Base-by-base conservation (phyloP, 2,113 vertebrate species). In the Brachyhypopomus occidentalis region DNA sequence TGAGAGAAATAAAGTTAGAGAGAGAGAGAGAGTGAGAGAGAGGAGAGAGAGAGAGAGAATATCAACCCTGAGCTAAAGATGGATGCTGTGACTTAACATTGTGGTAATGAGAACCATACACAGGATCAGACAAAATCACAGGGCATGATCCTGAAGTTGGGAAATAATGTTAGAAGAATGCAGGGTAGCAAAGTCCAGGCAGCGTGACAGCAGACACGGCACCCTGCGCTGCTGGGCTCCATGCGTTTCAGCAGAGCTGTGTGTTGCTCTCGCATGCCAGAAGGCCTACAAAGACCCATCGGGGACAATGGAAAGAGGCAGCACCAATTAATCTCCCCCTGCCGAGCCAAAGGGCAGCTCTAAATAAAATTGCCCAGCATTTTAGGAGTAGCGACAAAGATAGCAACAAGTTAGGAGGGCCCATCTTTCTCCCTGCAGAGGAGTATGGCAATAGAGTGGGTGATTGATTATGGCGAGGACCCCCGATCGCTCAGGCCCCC, bases 71-170 rank as follows among this genome's bases (percentile, higher is more conserved):
- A 84, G 89, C 80, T 84, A 84, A 86, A 73, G 66, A 79, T 87
- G 80, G 79, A 89, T 86, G 85, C 85, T 90, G 85, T 89, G 89
- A 91, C 87, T 89, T 87, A 87, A 89, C 89, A 90, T 92, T 84
- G 86, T 86, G 88, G 89, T 93, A 93, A 92, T 90, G 89, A 93
- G 89, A 72, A 76, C 56, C 78, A 86, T 89, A 79, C 82, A 80
- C 85, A 82, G 78, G 83, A 84, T 75, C 79, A 79, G 84, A 81
- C 66, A 45, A 12, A 2, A 23, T 74, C 41, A 72, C 64, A 75
- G 56, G 20, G 9, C 34, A 45, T 22, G 19, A 81, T 58, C 60
- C 25, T 59, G 30, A 72, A 78, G 23, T 38, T 52, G 27, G 67
- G 60, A 82, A 79, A 79, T 60, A 16, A 20, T 45, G 34, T 66